Percentiles rank a stretch among this genome's conserved stretches.
These are phyloP conservation scores for Serilophus lunatus DNA, from an alignment of 2,113 vertebrate genomes.

Conservation along the genomic window DNA sequence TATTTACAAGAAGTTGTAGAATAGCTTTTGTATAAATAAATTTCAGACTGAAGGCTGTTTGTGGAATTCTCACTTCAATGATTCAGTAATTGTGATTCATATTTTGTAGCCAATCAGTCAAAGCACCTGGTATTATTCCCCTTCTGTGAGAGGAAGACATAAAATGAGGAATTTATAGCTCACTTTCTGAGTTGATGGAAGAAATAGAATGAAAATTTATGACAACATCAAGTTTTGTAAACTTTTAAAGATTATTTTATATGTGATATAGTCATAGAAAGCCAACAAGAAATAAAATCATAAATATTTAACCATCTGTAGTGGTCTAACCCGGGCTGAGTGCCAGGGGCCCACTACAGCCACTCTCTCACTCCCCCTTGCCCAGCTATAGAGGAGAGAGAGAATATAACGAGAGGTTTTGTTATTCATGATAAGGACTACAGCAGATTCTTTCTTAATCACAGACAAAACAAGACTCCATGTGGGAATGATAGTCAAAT, in stretches of 20 bases:
- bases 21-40: conserved; percentile 13
- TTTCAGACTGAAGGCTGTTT: neutral
- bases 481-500: too few relatives aligned
- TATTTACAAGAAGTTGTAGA: neutral
- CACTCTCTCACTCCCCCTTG: too few relatives aligned
- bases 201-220: neutral
- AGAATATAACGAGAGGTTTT: too few relatives aligned
- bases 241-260: neutral
- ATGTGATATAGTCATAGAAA: neutral
- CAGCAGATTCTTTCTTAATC: too few relatives aligned
- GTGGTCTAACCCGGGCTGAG: too few relatives aligned
- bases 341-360: too few relatives aligned
- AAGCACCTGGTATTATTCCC: neutral
- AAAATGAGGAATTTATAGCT: neutral
- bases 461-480: too few relatives aligned
- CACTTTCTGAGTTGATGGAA: neutral
- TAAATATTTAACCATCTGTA: neutral
- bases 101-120: neutral
- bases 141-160: neutral
- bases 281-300: neutral
- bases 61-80: neutral
- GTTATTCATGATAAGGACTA: too few relatives aligned
- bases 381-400: too few relatives aligned
- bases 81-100: conserved; percentile 7
- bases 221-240: neutral